phyloP scores from a whole-genome alignment of 1,140 invertebrate species.

The Aphidius gifuensis region DNA sequence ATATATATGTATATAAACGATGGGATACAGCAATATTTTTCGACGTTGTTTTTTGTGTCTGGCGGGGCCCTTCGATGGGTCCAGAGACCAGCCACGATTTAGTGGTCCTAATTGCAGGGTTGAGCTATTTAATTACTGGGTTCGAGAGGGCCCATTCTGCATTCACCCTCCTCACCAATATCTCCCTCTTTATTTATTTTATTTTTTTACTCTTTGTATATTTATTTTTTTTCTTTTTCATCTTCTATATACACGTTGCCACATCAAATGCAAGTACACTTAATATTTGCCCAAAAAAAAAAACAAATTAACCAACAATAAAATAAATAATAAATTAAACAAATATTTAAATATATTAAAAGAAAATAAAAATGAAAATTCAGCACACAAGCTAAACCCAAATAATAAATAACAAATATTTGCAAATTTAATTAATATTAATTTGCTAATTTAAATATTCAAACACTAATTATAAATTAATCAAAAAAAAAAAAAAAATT shows the following conservation, averaged over 20 bases:
- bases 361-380: too few relatives aligned
- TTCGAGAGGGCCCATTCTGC: constrained; percentile 40
- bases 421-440: too few relatives aligned
- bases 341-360: constrained; percentile 3
- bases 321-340: neutral
- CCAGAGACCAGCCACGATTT: constrained; percentile 55
- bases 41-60: constrained; percentile 57
- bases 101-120: constrained; percentile 58
- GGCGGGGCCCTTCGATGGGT: constrained; percentile 52
- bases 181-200: constrained; percentile 21
- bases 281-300: constrained; percentile 19
- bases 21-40: constrained; percentile 39
- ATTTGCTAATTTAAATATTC: too few relatives aligned
- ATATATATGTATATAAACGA: constrained; percentile 6
- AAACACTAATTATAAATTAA: too few relatives aligned
- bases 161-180: constrained; percentile 12
- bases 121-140: constrained; percentile 58
- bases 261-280: constrained; percentile 46
- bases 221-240: constrained; percentile 27
- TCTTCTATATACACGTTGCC: constrained; percentile 34
- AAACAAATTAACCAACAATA: neutral
- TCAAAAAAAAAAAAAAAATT: too few relatives aligned
- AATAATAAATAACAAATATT: too few relatives aligned
- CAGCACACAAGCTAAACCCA: too few relatives aligned
- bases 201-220: constrained; percentile 25